These are phyloP conservation scores for Corticium candelabrum DNA, from an alignment of 37 sponge, comb jelly and placozoan species.

Conservation along the genomic window DNA sequence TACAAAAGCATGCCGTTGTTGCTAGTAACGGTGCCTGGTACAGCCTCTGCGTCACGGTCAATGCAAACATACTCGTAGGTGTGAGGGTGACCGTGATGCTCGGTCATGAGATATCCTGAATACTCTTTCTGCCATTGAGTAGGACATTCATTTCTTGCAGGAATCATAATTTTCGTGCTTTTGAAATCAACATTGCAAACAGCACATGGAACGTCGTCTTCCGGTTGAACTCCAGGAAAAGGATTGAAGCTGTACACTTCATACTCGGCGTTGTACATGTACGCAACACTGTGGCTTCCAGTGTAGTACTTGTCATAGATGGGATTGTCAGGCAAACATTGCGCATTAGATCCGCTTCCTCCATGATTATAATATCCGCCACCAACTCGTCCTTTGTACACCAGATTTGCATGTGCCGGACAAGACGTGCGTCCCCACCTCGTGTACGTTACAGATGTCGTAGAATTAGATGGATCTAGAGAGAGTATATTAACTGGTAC, in stretches of 20 bases:
- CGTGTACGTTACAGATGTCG: background rate
- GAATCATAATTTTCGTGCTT: background rate
- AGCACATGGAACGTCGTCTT: background rate
- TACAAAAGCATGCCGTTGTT: background rate
- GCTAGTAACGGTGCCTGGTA: background rate
- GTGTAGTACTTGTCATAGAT: background rate
- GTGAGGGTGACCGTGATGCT: background rate
- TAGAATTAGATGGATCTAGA: no score
- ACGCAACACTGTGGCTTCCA: background rate
- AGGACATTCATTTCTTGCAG: background rate
- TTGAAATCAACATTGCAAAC: background rate
- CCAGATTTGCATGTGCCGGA: background rate
- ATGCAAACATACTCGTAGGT: background rate
- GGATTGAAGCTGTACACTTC: background rate
- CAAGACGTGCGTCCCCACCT: background rate
- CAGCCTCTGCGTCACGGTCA: background rate
- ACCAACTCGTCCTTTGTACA: constrained; percentile 26
- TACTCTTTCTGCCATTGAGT: background rate
- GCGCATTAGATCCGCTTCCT: constrained; percentile 11
- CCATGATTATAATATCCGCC: background rate
- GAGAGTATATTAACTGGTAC: no score
- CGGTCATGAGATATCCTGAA: background rate
- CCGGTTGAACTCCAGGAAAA: background rate
- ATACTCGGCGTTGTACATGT: background rate
- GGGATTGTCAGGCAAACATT: constrained; percentile 20